Evolutionary conservation across 2,797 vertebrate species (phyloP).

Genomic region (Dryobates pubescens): DNA sequence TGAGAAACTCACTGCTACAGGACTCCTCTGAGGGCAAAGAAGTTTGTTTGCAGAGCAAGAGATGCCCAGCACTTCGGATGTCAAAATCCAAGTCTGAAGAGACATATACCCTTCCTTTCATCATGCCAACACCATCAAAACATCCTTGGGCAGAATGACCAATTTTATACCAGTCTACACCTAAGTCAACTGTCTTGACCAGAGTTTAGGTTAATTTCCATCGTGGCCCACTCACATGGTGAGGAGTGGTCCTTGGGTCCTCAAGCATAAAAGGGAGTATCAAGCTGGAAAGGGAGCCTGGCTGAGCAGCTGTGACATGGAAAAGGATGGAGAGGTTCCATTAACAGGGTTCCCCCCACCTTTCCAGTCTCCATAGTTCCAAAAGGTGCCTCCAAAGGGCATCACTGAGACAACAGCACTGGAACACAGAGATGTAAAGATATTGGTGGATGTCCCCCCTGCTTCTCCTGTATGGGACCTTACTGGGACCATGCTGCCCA

Average conservation of each 20-base stretch:
- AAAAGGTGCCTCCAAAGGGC: neutral
- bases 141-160: too few relatives aligned
- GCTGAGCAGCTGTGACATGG: neutral
- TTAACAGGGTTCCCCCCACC: neutral
- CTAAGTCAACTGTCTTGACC: neutral
- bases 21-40: neutral
- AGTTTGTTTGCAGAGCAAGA: neutral
- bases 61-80: neutral
- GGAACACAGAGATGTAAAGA: neutral
- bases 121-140: neutral
- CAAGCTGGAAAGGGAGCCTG: rapidly evolving
- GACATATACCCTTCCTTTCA: neutral
- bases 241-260: neutral
- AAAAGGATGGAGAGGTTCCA: neutral
- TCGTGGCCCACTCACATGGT: rapidly evolving
- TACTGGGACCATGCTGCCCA: neutral
- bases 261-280: neutral
- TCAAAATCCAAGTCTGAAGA: neutral
- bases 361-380: neutral
- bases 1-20: neutral
- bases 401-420: neutral
- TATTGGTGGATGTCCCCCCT: rapidly evolving
- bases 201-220: neutral
- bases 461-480: neutral
- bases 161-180: neutral